Percentiles rank a stretch among this genome's conserved stretches.
Evolutionary conservation across 1,140 invertebrate genomes (phyloP).

Genomic region (Heliconius hewitsoni): DNA sequence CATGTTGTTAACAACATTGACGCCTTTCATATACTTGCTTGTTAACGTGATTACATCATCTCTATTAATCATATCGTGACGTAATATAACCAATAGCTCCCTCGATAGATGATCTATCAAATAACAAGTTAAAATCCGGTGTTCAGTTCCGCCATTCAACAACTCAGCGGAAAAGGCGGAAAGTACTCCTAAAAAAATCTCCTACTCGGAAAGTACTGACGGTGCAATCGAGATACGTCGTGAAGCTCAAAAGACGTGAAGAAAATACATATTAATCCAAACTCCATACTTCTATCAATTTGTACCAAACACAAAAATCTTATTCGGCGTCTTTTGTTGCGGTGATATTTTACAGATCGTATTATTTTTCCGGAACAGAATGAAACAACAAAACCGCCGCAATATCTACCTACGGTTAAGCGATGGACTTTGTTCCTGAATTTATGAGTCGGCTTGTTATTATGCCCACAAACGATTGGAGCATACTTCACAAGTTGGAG

Average conservation of each 20-base stretch:
- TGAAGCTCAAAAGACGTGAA: not conserved
- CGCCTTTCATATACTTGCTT: no score
- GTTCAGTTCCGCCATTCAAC: no score
- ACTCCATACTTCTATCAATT: not conserved
- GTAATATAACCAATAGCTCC: no score
- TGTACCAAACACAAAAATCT: slow-evolving; percentile 29
- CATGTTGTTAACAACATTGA: no score
- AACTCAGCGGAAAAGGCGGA: no score
- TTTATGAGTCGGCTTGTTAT: slow-evolving; percentile 23
- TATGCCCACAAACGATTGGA: not conserved
- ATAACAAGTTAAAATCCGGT: no score
- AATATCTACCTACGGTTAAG: not conserved
- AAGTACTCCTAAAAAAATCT: no score
- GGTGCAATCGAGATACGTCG: no score
- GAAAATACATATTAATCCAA: not conserved
- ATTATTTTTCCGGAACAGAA: slow-evolving; percentile 34
- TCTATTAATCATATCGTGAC: no score
- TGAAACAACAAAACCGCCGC: slow-evolving; percentile 32
- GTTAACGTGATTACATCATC: no score
- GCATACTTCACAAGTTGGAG: not conserved
- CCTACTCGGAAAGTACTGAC: no score
- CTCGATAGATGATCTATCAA: no score
- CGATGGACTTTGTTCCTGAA: slow-evolving; percentile 26
- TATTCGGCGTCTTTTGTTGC: slow-evolving; percentile 37
- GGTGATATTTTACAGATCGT: slow-evolving; percentile 32